Percentiles rank a stretch among this genome's conserved stretches.
phyloP scores from a whole-genome alignment of 2,888 invertebrate genomes.

The Chymomyza amoena region DNA sequence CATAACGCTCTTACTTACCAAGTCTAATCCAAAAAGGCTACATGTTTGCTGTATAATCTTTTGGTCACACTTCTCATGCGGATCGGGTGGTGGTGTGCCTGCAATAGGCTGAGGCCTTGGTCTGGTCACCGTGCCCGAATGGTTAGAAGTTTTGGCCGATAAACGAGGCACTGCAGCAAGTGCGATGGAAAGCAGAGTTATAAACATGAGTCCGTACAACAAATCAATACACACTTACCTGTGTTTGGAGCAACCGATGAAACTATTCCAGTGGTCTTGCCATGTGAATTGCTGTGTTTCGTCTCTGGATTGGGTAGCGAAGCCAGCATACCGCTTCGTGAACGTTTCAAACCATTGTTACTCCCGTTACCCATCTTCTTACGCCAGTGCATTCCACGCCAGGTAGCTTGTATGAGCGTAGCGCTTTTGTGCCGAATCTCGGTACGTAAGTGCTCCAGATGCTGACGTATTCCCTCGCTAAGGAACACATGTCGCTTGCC shows the following conservation, averaged over 20 bases:
- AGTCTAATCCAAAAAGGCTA: slow-evolving; percentile 91
- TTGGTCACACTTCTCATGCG: slow-evolving; percentile 91
- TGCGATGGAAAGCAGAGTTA: neutral
- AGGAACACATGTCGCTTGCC: slow-evolving; percentile 96
- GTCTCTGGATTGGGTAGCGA: slow-evolving; percentile 35
- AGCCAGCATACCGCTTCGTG: slow-evolving; percentile 16
- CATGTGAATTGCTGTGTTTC: slow-evolving; percentile 22
- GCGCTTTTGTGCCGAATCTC: slow-evolving; percentile 89
- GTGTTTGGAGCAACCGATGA: slow-evolving; percentile 64
- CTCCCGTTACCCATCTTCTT: slow-evolving; percentile 82
- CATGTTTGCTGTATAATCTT: slow-evolving; percentile 94
- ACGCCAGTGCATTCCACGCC: slow-evolving; percentile 89
- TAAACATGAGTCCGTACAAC: neutral
- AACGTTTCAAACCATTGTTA: slow-evolving; percentile 37
- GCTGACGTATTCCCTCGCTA: slow-evolving; percentile 95
- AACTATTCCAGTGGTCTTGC: slow-evolving; percentile 43
- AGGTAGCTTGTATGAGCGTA: slow-evolving; percentile 89
- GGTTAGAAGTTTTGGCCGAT: slow-evolving; percentile 77
- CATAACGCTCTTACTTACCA: slow-evolving; percentile 81
- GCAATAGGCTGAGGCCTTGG: slow-evolving; percentile 94
- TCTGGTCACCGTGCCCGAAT: slow-evolving; percentile 81
- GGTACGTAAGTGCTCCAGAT: slow-evolving; percentile 89
- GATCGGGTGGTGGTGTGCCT: slow-evolving; percentile 92
- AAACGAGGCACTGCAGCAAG: slow-evolving; percentile 69
- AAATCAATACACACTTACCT: slow-evolving; percentile 54